phyloP scores from a whole-genome alignment of 2,113 vertebrate species.

The Cavia aperea region DNA sequence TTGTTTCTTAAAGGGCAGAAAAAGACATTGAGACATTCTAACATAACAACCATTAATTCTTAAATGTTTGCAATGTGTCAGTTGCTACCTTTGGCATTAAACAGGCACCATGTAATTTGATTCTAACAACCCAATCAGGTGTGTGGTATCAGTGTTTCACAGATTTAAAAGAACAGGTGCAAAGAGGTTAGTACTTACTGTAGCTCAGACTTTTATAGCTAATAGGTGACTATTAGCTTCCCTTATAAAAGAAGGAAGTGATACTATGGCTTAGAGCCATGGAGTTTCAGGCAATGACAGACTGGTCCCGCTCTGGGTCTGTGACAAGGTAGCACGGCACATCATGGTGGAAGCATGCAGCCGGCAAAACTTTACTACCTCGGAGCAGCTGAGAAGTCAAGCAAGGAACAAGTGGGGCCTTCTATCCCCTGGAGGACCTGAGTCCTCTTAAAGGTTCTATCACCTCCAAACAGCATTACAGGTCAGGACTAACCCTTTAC shows the following conservation, averaged over 20 bases:
- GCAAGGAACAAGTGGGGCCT: neutral
- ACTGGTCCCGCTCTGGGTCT: too few species aligned
- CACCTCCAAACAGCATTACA: too few species aligned
- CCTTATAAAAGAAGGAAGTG: neutral
- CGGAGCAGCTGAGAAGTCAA: neutral
- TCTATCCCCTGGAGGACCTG: neutral
- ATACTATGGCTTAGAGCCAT: neutral
- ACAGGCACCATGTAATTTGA: neutral
- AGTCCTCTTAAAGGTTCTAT: neutral
- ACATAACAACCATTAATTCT: neutral
- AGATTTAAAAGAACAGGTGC: neutral
- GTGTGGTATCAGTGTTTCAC: neutral
- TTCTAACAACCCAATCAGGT: neutral
- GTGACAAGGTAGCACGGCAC: neutral
- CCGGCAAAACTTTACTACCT: neutral
- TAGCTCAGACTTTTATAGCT: neutral
- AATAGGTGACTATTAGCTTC: neutral
- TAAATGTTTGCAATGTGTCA: neutral
- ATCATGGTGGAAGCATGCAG: too few species aligned
- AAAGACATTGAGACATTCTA: constrained; percentile 16
- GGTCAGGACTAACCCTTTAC: neutral
- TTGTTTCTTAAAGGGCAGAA: constrained; percentile 28
- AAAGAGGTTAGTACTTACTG: constrained; percentile 6
- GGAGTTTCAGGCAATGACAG: neutral
- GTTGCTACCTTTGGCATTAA: neutral